Base-by-base conservation (phyloP, 2,113 vertebrate genomes). In the Picathartes gymnocephalus region DNA sequence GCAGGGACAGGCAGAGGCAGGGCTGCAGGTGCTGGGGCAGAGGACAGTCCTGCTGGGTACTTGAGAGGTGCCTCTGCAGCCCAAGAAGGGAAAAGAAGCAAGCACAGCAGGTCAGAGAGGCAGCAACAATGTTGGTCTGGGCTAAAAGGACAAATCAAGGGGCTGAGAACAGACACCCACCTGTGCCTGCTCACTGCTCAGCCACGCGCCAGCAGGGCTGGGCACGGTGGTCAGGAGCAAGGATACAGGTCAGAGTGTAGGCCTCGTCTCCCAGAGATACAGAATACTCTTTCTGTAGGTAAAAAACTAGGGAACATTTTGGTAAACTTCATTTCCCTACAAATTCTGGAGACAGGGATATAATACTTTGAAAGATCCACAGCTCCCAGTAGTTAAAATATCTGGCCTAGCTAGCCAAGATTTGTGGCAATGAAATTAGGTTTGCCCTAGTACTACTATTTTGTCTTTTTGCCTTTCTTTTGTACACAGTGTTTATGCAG, bases 41-140 rank as follows among this genome's bases (percentile, higher is more conserved):
- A 33, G 42, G 31, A 77, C 33, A 21, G 22, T 7, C 35, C 77
- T 40, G 25, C 4, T 0, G 28, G 39, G 15, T 6, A 3, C 15
- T 2, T 9, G 23, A 0, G 0, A 42, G 30, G 9, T 7, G 54
- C 27, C 30, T 45, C 61, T 87, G 64, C 56, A 28, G 71, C 42
- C 37, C 48, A 27, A 22, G 39, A 15, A 62, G 20, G 15, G 23
- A 13, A 20, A 48, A 57, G 60, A 15, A 30, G 60, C 19, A 15
- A 30, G 60, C 19, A 5, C 2, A 1, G 28, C 22, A 62, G 73
- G 45, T 10, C 53, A 23, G 57, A 0, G 2, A 44, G 42, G 24
- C 33, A 69, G 61, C 65, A 27, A 4, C 20, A 61, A 3, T 6
- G 0, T 7, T 2, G 1, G 3, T 4, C 44, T 16, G 48, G 37